Base-by-base conservation (phyloP, 2,113 vertebrate genomes). In the Stercorarius parasiticus region DNA sequence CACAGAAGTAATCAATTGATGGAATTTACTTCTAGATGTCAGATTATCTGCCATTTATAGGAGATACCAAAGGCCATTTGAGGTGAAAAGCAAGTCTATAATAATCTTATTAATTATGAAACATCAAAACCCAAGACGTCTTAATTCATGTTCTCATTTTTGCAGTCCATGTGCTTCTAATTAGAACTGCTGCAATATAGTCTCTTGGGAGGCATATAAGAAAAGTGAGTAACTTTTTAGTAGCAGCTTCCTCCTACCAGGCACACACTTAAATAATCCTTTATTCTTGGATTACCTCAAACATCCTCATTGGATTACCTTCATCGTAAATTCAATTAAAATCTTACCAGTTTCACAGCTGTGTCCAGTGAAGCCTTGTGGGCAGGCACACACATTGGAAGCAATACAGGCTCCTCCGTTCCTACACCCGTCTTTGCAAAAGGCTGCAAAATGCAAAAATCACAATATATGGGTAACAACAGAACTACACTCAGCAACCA, bases 391-490 rank as follows among this genome's bases (percentile, higher is more conserved):
- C 86, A 99, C 98, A 59, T 99, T 99, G 45, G 99, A 99, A 69
- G 99, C 99, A 59, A 99, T 97, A 49, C 99, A 99, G 95, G 98
- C 98, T 55, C 99, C 99, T 85, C 99, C 99, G 0, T 99, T 99
- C 92, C 99, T 98, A 97, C 99, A 99, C 71, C 99, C 98, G 2
- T 99, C 99, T 82, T 99, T 99, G 98, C 99, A 99, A 98, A 99
- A 99, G 4, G 99, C 99, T 99, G 92, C 82, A 98, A 98, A 72
- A 98, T 23, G 87, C 71, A 96, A 95, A 97, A 80, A 43, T 93
- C 30, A 96, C 21, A 96, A 43, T 27, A 12, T 15, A 17, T 66
- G 55, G 19, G 38, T 83, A 81, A 77, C 16, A 81, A 77, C 16
- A 38, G 80, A 89, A 58, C 15, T 11, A 34, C 38, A 30, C 13